These are phyloP conservation scores for Rousettus madagascariensis DNA, from an alignment of 2,797 vertebrate genomes.

Conservation along the genomic window DNA sequence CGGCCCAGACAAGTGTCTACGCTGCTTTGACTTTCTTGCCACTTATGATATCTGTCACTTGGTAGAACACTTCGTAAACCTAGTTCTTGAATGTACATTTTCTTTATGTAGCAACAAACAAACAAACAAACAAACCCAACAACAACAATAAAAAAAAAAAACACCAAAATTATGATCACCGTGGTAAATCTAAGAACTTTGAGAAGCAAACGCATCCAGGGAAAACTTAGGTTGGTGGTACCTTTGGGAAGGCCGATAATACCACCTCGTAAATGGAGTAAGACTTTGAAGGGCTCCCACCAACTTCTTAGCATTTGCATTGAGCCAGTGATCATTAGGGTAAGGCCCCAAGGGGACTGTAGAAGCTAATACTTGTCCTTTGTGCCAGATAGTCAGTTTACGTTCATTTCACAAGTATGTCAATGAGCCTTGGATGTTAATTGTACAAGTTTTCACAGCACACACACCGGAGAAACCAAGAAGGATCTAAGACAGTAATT, in stretches of 20 bases:
- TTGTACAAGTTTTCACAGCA: not conserved
- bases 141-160: too few species aligned
- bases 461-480: not conserved
- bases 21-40: constrained; percentile 10
- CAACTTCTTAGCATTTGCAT: not conserved
- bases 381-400: not conserved
- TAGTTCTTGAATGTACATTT: not conserved
- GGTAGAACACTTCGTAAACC: not conserved
- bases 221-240: not conserved
- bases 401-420: not conserved
- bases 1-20: not conserved
- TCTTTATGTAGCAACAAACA: not conserved
- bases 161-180: not conserved
- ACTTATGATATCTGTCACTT: not conserved
- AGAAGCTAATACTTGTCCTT: not conserved
- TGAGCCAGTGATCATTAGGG: too few species aligned
- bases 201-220: not conserved
- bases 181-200: not conserved
- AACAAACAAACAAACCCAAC: not conserved
- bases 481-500: not conserved
- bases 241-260: not conserved
- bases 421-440: not conserved
- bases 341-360: not conserved
- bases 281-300: not conserved
- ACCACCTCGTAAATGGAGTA: not conserved